Evolutionary conservation across 2,888 invertebrate genomes (phyloP).

Genomic region (Eumacrocentrus americanus): DNA sequence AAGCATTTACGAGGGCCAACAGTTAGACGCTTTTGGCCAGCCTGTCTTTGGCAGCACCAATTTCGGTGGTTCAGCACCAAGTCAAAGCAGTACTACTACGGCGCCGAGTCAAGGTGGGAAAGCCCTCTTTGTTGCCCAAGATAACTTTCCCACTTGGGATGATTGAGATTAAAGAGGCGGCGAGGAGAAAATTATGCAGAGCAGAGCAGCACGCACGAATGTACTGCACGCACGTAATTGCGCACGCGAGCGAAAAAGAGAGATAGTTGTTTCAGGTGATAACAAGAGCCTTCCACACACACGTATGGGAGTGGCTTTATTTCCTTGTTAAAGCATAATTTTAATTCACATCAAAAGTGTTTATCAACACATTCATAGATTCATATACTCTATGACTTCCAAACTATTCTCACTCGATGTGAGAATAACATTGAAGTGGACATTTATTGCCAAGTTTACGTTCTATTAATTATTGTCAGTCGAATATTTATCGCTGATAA

Average conservation of each 20-base stretch:
- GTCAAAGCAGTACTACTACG: slow-evolving; percentile 45
- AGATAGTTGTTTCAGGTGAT: background rate
- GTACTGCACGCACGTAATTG: slow-evolving; percentile 10
- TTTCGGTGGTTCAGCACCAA: slow-evolving; percentile 59
- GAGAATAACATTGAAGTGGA: background rate
- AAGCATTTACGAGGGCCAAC: slow-evolving; percentile 57
- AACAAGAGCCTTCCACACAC: too few species aligned
- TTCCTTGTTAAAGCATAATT: background rate
- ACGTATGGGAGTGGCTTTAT: background rate
- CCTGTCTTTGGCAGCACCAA: slow-evolving; percentile 58
- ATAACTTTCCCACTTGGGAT: slow-evolving; percentile 71
- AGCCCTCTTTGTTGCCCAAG: slow-evolving; percentile 66
- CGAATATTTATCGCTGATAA: slow-evolving; percentile 17
- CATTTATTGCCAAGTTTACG: slow-evolving; percentile 16
- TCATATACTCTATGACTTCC: too few species aligned
- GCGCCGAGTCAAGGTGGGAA: slow-evolving; percentile 47
- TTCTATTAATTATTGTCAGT: background rate
- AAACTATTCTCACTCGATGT: slow-evolving; percentile 4
- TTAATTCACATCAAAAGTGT: background rate
- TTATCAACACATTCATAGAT: slow-evolving; percentile 23
- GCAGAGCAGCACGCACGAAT: too few species aligned
- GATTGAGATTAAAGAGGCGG: slow-evolving; percentile 61
- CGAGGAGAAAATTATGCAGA: too few species aligned
- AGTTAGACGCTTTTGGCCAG: slow-evolving; percentile 57
- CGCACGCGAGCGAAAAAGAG: background rate